Conservation (phyloP, 1,140 invertebrate species). For the Bilobella aurantiaca region DNA sequence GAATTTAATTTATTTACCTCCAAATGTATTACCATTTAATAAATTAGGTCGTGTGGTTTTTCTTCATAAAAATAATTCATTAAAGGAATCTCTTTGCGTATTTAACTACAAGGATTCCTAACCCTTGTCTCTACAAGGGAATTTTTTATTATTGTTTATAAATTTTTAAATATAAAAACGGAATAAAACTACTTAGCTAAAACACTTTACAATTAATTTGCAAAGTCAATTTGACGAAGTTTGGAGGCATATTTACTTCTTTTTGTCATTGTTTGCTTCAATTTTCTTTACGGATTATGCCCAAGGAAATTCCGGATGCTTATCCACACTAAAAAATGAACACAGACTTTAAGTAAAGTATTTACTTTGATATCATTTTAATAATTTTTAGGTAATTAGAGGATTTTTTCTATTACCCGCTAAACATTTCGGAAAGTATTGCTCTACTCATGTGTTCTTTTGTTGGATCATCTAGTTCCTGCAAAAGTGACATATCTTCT, state of each 20-base stretch:
- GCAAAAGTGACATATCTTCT: neutral
- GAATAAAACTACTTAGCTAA: too few species aligned
- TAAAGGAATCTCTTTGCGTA: too few species aligned
- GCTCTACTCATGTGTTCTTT: neutral
- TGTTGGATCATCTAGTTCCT: neutral
- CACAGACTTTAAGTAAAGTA: neutral
- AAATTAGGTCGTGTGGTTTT: neutral
- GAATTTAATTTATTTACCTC: neutral
- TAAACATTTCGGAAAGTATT: slow-evolving; percentile 3
- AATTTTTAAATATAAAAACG: neutral
- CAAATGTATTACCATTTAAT: neutral
- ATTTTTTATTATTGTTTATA: neutral
- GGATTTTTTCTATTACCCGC: too few species aligned
- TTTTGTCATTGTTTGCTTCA: neutral
- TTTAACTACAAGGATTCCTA: too few species aligned
- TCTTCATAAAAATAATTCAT: neutral
- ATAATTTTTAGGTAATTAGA: too few species aligned
- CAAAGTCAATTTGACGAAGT: too few species aligned
- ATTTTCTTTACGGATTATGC: slow-evolving; percentile 36
- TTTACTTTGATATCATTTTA: neutral
- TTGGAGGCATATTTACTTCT: neutral
- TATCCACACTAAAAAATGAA: slow-evolving; percentile 36
- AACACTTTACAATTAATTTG: too few species aligned
- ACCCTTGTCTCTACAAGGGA: too few species aligned
- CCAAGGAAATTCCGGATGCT: slow-evolving; percentile 55